These are phyloP conservation scores for Ochropleura leucogaster DNA, from an alignment of 2,888 invertebrate genomes.

Conservation along the genomic window DNA sequence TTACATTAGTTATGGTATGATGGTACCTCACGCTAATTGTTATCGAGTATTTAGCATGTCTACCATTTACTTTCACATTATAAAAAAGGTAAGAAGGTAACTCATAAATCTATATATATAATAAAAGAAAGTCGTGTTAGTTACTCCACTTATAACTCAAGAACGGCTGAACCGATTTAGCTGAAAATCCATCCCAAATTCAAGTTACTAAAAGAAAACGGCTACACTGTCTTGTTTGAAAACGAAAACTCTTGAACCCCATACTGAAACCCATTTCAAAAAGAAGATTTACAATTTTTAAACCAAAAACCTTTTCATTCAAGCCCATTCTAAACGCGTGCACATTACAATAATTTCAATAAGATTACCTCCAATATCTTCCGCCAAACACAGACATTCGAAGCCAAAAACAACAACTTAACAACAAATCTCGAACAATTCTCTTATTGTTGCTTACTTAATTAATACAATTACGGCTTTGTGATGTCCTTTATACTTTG, in stretches of 20 bases:
- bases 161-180: no score
- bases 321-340: background rate
- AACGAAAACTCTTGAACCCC: background rate
- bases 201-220: background rate
- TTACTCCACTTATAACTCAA: no score
- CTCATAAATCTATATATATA: no score
- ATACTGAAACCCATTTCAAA: background rate
- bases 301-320: background rate
- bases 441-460: constrained; percentile 29
- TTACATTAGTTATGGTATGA: no score
- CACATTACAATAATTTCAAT: background rate
- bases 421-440: constrained; percentile 43
- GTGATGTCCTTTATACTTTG: constrained; percentile 15
- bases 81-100: no score
- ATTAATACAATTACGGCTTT: constrained; percentile 47
- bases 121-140: no score
- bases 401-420: constrained; percentile 26
- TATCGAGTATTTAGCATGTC: no score
- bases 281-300: background rate
- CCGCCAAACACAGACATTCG: constrained; percentile 29
- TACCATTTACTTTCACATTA: no score
- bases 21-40: no score
- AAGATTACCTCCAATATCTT: constrained; percentile 9
- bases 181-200: background rate
- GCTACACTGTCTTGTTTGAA: background rate